These are phyloP conservation scores for Limnephilus auricula DNA, from an alignment of 2,888 invertebrate species.

Conservation along the genomic window DNA sequence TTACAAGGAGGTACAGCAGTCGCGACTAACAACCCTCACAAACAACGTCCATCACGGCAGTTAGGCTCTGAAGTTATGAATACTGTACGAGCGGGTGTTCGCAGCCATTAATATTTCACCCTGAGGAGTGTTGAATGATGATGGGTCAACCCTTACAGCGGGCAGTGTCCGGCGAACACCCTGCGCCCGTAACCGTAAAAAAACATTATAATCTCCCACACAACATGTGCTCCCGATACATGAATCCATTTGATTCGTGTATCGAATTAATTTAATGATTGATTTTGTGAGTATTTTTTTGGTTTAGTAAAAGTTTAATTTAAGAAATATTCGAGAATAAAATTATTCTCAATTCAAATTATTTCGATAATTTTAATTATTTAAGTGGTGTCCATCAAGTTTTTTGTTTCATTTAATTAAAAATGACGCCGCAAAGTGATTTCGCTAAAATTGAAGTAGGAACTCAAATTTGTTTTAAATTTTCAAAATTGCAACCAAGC, in stretches of 20 bases:
- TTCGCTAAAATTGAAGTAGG: too few relatives aligned
- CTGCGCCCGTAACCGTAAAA: not conserved
- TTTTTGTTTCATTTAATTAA: too few relatives aligned
- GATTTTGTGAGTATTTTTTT: not conserved
- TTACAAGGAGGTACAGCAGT: constrained; percentile 27
- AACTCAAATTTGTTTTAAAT: too few relatives aligned
- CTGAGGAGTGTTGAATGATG: constrained; percentile 47
- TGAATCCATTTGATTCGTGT: not conserved
- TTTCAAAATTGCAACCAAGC: too few relatives aligned
- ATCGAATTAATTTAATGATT: not conserved
- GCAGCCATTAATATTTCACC: constrained; percentile 44
- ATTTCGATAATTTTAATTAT: too few relatives aligned
- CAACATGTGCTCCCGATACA: not conserved
- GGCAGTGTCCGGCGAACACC: not conserved
- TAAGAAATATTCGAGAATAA: not conserved
- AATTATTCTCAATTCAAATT: too few relatives aligned
- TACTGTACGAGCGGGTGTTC: constrained; percentile 34
- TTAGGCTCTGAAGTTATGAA: constrained; percentile 36
- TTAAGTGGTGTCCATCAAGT: too few relatives aligned
- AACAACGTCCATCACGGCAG: constrained; percentile 33
- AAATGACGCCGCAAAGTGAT: too few relatives aligned
- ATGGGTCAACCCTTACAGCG: constrained; percentile 32
- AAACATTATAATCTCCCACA: not conserved
- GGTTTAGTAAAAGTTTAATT: not conserved
- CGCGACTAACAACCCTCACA: not conserved